Percentiles rank a stretch among this genome's conserved stretches.
Evolutionary conservation across 2,797 vertebrate species (phyloP).

Genomic region (Siniperca scherzeri): DNA sequence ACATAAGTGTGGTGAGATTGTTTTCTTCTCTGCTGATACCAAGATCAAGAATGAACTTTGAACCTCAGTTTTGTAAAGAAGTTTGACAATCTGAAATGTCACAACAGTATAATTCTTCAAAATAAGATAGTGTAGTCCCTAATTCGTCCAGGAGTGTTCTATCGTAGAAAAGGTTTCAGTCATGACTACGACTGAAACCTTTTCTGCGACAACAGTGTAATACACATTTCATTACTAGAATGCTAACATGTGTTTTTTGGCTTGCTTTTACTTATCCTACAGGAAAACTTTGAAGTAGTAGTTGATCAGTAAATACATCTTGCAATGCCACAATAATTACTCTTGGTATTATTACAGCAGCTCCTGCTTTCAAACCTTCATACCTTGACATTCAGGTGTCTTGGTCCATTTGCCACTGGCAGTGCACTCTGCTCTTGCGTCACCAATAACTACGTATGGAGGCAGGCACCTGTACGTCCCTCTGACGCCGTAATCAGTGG

Average conservation of each 20-base stretch:
- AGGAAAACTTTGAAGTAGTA: constrained; percentile 2
- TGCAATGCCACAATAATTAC: neutral
- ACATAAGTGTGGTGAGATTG: neutral
- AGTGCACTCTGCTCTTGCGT: constrained; percentile 82
- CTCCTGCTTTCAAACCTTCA: constrained; percentile 25
- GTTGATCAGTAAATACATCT: neutral
- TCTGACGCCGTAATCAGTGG: constrained; percentile 68
- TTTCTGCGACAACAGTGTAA: neutral
- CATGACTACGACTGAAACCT: no score
- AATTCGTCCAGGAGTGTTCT: no score
- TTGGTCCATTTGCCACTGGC: constrained; percentile 86
- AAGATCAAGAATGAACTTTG: neutral
- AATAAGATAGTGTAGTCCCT: no score
- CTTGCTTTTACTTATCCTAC: neutral
- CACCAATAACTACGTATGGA: constrained; percentile 84
- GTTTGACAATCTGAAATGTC: neutral
- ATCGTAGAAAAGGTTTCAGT: no score
- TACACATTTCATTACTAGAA: neutral
- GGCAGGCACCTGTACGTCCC: constrained; percentile 85
- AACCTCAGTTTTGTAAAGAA: neutral
- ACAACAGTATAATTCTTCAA: neutral
- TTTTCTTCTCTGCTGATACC: neutral
- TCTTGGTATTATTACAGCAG: neutral
- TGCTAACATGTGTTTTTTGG: neutral
- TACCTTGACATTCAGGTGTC: constrained; percentile 88